Evolutionary conservation across 1,140 invertebrate genomes (phyloP).

Genomic region (Conus betulinus): DNA sequence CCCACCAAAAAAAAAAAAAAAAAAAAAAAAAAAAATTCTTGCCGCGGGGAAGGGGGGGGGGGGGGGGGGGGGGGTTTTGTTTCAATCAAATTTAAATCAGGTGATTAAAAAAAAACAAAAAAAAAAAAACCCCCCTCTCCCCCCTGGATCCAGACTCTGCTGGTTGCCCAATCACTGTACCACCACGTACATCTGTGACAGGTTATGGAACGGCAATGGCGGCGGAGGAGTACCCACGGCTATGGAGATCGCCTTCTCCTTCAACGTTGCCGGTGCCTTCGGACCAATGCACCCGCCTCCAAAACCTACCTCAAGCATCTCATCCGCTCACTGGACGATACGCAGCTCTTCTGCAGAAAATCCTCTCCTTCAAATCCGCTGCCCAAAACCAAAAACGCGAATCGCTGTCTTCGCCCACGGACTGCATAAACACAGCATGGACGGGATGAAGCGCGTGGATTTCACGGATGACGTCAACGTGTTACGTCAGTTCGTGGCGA

Average conservation of each 20-base stretch:
- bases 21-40: too few species aligned
- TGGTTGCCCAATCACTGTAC: not conserved
- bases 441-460: slow-evolving; percentile 64
- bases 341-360: not conserved
- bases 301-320: slow-evolving; percentile 4
- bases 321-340: not conserved
- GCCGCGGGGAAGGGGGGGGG: too few species aligned
- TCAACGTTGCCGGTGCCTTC: slow-evolving; percentile 12
- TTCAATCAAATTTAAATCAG: too few species aligned
- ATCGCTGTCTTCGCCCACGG: slow-evolving; percentile 63
- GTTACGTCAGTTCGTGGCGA: slow-evolving; percentile 63
- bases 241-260: not conserved
- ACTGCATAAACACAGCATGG: slow-evolving; percentile 52
- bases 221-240: not conserved
- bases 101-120: too few species aligned
- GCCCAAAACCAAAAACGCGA: slow-evolving; percentile 50
- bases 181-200: not conserved
- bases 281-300: not conserved
- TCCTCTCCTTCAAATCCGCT: slow-evolving; percentile 58
- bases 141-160: too few species aligned
- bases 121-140: too few species aligned
- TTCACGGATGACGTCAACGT: slow-evolving; percentile 58
- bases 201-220: too few species aligned
- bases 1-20: too few species aligned
- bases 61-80: too few species aligned